A percentile compares a stretch with the other conserved stretches of the same genome.
Evolutionary conservation across 2,888 invertebrate species (phyloP).

Genomic region (Tenthredo amoena): DNA sequence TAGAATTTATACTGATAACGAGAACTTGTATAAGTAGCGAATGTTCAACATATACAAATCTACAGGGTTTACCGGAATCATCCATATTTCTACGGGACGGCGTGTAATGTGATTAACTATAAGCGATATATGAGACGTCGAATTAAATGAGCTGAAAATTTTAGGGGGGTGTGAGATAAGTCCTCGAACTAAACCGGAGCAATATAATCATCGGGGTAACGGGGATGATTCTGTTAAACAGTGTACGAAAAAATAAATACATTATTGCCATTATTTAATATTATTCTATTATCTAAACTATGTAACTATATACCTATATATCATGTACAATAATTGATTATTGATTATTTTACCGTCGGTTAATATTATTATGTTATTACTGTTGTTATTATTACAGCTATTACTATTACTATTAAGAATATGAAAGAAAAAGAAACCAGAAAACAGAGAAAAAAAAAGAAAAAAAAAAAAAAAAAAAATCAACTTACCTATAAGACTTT

Average conservation of each 20-base stretch:
- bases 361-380: conserved; percentile 12
- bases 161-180: not conserved
- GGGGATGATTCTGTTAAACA: not conserved
- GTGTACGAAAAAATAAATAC: not conserved
- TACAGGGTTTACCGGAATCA: not conserved
- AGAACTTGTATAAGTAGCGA: conserved; percentile 24
- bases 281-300: not conserved
- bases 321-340: conserved; percentile 19
- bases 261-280: conserved; percentile 8
- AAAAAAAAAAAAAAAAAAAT: conserved; percentile 24
- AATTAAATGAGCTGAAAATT: not conserved
- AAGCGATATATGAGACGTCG: not conserved
- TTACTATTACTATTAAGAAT: conserved; percentile 24
- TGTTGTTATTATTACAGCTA: conserved; percentile 26
- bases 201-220: not conserved
- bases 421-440: not conserved
- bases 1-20: conserved; percentile 47
- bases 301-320: not conserved
- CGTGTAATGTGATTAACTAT: not conserved
- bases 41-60: conserved; percentile 15
- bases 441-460: not conserved
- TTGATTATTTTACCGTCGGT: not conserved
- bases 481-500: conserved; percentile 33
- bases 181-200: not conserved
- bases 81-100: not conserved